Percentiles rank a stretch among this genome's conserved stretches.
These are phyloP conservation scores for Microchrysa polita DNA, from an alignment of 2,888 invertebrate genomes.

Conservation along the genomic window DNA sequence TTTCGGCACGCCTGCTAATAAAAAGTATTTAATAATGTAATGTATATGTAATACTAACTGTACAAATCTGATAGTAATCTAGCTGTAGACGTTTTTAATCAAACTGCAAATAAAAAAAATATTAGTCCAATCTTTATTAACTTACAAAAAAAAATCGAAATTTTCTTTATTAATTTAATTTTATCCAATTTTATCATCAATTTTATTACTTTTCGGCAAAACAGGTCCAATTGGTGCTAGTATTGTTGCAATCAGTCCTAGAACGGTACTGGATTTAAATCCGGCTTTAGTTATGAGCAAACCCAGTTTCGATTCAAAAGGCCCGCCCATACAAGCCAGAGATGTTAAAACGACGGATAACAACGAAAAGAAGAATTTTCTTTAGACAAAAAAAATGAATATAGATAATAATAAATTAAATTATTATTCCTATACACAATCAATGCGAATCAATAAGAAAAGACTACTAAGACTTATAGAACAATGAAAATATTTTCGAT, in stretches of 20 bases:
- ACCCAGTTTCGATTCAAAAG: conserved; percentile 61
- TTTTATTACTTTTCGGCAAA: conserved; percentile 39
- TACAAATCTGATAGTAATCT: no score
- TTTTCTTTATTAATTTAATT: no score
- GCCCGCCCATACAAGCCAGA: conserved; percentile 52
- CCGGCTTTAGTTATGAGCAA: conserved; percentile 64
- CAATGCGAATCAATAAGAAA: conserved; percentile 1
- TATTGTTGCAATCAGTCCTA: conserved; percentile 64
- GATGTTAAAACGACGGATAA: conserved; percentile 49
- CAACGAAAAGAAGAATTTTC: conserved; percentile 50
- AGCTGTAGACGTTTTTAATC: no score
- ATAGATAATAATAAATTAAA: no score
- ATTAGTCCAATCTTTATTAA: no score
- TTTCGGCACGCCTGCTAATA: no score
- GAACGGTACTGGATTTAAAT: conserved; percentile 63
- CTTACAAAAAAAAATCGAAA: no score
- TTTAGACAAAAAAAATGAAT: conserved; percentile 42
- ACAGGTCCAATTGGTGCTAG: conserved; percentile 65
- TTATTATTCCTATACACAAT: background rate
- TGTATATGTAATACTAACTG: no score
- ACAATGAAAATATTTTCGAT: background rate
- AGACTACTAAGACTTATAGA: conserved; percentile 1
- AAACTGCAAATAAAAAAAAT: no score
- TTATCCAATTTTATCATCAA: no score
- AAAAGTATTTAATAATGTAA: no score